These are phyloP conservation scores for Hemicentrotus pulcherrimus DNA, from an alignment of 35 echinoderm and acorn worm genomes.

Conservation along the genomic window DNA sequence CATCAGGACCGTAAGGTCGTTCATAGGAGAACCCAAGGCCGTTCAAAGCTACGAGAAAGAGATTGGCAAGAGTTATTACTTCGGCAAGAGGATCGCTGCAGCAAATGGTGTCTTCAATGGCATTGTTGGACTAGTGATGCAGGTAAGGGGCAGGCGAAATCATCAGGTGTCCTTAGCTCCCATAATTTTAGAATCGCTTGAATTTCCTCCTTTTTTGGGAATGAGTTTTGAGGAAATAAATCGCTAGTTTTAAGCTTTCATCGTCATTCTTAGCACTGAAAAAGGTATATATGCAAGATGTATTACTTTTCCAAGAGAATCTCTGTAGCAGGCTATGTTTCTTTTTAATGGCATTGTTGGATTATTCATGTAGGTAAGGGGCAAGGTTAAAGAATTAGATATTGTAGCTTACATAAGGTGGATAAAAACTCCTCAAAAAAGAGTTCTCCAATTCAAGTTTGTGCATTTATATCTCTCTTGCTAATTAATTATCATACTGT, in stretches of 20 bases:
- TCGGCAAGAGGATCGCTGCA: conserved; percentile 77
- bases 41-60: conserved; percentile 66
- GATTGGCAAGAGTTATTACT: conserved; percentile 79
- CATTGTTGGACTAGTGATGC: conserved; percentile 75
- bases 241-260: background rate
- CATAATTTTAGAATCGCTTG: background rate
- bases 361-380: conserved; percentile 68
- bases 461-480: too few relatives aligned
- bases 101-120: conserved; percentile 85
- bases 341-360: conserved; percentile 89
- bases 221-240: background rate
- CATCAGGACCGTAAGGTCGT: conserved; percentile 82
- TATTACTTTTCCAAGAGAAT: conserved; percentile 78
- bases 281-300: conserved; percentile 81
- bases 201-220: background rate
- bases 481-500: too few relatives aligned
- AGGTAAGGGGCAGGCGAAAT: conserved; percentile 47
- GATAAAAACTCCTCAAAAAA: too few relatives aligned
- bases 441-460: too few relatives aligned
- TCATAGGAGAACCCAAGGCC: conserved; percentile 78
- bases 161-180: background rate
- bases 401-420: too few relatives aligned
- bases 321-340: conserved; percentile 56
- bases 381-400: background rate
- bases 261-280: conserved; percentile 56